Conservation (phyloP, 1,140 invertebrate genomes). For the Oryctes rhinoceros region DNA sequence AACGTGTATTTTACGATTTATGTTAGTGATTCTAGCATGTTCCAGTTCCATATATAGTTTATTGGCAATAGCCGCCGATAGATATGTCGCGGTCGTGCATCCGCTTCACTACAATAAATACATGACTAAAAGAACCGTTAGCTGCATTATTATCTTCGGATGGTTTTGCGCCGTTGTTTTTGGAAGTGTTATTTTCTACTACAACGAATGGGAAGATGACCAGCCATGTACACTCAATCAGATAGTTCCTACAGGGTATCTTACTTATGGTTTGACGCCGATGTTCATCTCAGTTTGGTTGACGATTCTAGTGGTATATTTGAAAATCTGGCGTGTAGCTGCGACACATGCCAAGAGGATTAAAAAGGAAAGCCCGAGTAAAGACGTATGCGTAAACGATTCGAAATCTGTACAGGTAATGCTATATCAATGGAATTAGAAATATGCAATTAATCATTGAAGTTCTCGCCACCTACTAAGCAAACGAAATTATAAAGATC, state of each 20-base stretch:
- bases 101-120: constrained; percentile 78
- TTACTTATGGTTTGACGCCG: constrained; percentile 72
- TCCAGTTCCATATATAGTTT: constrained; percentile 82
- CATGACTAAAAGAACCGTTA: constrained; percentile 70
- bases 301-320: constrained; percentile 76
- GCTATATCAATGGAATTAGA: no score
- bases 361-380: constrained; percentile 60
- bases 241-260: constrained; percentile 67
- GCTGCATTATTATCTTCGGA: constrained; percentile 67
- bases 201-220: constrained; percentile 71
- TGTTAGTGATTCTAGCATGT: constrained; percentile 75
- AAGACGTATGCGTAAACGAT: constrained; percentile 60
- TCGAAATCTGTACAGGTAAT: constrained; percentile 75
- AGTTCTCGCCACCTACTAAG: no score
- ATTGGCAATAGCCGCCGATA: constrained; percentile 83
- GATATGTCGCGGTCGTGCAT: constrained; percentile 83
- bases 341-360: constrained; percentile 72
- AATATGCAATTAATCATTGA: no score
- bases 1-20: constrained; percentile 75
- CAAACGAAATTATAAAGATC: no score
- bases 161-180: constrained; percentile 71
- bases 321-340: constrained; percentile 77
- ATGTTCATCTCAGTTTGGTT: constrained; percentile 75
- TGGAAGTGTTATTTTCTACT: constrained; percentile 73
- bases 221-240: constrained; percentile 52